Conservation (phyloP, 2,797 vertebrate species). For the Gymnothorax javanicus region DNA sequence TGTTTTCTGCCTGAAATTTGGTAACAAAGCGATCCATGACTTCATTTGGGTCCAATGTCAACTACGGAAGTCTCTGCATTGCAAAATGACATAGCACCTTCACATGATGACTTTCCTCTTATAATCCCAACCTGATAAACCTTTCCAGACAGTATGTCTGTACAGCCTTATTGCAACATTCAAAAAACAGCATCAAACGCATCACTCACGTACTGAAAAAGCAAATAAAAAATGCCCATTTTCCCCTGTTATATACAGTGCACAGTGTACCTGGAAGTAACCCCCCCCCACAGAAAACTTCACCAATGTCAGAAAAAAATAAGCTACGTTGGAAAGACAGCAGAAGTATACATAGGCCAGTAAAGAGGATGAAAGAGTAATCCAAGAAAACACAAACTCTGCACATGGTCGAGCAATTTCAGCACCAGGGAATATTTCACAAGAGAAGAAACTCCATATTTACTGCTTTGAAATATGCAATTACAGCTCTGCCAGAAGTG, state of each 20-base stretch:
- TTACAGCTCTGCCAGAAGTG: not conserved
- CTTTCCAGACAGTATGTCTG: not conserved
- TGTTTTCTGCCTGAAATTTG: not conserved
- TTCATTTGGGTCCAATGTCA: not conserved
- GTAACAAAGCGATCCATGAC: not conserved
- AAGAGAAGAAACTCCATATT: slow-evolving; percentile 1
- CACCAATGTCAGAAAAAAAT: not conserved
- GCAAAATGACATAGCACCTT: not conserved
- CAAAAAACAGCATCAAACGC: not conserved
- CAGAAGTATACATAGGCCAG: not conserved
- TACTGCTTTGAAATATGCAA: not conserved
- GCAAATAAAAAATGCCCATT: not conserved
- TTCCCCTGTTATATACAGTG: not conserved
- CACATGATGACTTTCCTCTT: not conserved
- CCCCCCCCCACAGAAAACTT: not conserved
- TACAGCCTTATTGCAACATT: not conserved
- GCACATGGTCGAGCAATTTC: not conserved
- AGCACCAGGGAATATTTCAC: not conserved
- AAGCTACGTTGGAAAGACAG: not conserved
- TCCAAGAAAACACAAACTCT: not conserved
- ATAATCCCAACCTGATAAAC: not conserved
- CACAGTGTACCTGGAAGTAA: not conserved
- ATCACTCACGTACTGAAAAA: not conserved
- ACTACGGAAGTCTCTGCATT: not conserved
- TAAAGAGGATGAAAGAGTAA: not conserved